Percentiles rank a stretch among this genome's conserved stretches.
Evolutionary conservation across 1,140 invertebrate genomes (phyloP).

Genomic region (Adelges cooleyi): DNA sequence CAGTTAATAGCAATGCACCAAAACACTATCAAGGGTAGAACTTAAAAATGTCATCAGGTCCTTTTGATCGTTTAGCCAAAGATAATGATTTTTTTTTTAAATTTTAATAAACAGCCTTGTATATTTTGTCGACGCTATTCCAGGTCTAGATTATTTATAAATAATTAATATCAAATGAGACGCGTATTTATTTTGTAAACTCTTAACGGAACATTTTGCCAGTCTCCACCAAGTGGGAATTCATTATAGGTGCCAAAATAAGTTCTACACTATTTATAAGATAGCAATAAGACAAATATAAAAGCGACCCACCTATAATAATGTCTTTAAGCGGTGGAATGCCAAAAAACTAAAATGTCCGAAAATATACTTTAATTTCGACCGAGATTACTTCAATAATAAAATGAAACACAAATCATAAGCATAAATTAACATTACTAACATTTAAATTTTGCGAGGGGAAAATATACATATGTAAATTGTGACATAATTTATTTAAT

Average conservation of each 20-base stretch:
- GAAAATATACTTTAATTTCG: conserved; percentile 21
- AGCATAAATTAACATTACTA: conserved; percentile 13
- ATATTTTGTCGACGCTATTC: too few relatives aligned
- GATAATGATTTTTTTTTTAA: too few relatives aligned
- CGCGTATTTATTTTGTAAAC: too few relatives aligned
- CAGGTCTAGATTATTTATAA: too few relatives aligned
- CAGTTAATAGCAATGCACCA: background rate
- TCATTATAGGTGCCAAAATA: conserved; percentile 19
- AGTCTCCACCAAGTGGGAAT: too few relatives aligned
- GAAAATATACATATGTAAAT: conserved; percentile 18
- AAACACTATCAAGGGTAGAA: background rate
- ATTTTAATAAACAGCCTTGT: too few relatives aligned
- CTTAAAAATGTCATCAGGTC: background rate
- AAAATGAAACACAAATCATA: too few relatives aligned
- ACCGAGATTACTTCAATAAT: background rate
- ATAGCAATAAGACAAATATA: too few relatives aligned
- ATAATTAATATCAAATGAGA: too few relatives aligned
- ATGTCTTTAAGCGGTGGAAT: background rate
- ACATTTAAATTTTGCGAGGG: conserved; percentile 12
- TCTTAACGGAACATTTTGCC: too few relatives aligned
- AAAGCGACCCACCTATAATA: conserved; percentile 1
- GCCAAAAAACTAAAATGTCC: conserved; percentile 12
- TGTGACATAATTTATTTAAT: conserved; percentile 5
- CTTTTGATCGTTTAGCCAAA: too few relatives aligned
- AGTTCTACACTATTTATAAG: conserved; percentile 19